Percentiles rank a stretch among this genome's conserved stretches.
phyloP scores from a whole-genome alignment of 53 echinoderm and acorn worm genomes.

The Holothuria leucospilota region DNA sequence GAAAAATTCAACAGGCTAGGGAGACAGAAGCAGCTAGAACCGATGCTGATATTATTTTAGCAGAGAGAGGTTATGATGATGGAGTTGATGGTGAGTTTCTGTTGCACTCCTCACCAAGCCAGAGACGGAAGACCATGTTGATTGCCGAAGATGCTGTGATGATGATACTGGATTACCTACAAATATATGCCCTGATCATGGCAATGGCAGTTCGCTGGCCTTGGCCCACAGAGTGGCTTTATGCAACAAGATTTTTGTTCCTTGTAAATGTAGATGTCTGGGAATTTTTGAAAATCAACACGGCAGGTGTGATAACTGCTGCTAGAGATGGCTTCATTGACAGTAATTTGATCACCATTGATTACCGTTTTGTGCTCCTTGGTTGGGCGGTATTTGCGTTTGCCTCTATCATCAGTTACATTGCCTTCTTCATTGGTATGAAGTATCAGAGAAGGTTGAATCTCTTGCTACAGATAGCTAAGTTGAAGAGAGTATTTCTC shows the following conservation, averaged over 20 bases:
- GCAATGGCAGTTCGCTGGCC: constrained; percentile 92
- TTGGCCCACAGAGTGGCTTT: constrained; percentile 90
- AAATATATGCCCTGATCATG: constrained; percentile 89
- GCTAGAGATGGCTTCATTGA: constrained; percentile 78
- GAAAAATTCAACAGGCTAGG: constrained; percentile 78
- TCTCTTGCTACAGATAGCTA: constrained; percentile 78
- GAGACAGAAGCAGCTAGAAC: constrained; percentile 61
- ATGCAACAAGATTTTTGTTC: constrained; percentile 76
- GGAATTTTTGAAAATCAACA: constrained; percentile 90
- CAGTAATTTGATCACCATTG: constrained; percentile 74
- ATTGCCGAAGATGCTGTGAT: constrained; percentile 80
- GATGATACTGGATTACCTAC: constrained; percentile 81
- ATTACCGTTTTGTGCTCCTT: constrained; percentile 84
- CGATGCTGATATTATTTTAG: constrained; percentile 76
- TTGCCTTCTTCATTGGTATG: constrained; percentile 81
- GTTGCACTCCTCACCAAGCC: constrained; percentile 69
- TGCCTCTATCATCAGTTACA: constrained; percentile 64
- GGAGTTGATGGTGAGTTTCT: constrained; percentile 79
- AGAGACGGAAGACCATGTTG: constrained; percentile 81
- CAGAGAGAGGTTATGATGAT: constrained; percentile 71
- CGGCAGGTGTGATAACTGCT: constrained; percentile 74
- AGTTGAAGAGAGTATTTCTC: constrained; percentile 79
- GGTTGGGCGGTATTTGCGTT: constrained; percentile 81
- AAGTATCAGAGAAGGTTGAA: constrained; percentile 92
- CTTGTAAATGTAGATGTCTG: constrained; percentile 90